phyloP scores from a whole-genome alignment of 2,797 vertebrate species.

The Telmatherina bonti region DNA sequence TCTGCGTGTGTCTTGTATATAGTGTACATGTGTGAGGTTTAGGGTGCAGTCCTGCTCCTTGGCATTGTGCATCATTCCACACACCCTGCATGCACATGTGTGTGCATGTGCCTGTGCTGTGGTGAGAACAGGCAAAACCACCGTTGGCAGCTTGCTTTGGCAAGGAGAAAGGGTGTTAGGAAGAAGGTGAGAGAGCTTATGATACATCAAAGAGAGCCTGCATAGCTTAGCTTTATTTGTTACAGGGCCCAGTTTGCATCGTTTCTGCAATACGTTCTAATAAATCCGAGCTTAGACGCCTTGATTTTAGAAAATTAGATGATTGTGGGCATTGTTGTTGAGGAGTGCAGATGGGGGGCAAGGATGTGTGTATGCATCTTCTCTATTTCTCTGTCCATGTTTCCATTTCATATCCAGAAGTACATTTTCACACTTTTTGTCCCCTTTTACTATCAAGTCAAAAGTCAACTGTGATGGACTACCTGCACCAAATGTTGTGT shows the following conservation, averaged over 20 bases:
- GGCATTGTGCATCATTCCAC: conserved; percentile 30
- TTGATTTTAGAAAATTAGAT: conserved; percentile 32
- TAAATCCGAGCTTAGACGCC: conserved; percentile 54
- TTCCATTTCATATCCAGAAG: conserved; percentile 7
- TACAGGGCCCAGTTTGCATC: conserved; percentile 57
- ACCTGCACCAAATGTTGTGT: neutral
- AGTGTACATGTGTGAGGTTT: conserved; percentile 20
- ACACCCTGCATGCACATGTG: conserved; percentile 16
- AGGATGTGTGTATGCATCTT: conserved; percentile 34
- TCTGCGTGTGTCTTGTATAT: conserved; percentile 35
- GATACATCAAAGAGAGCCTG: conserved; percentile 71
- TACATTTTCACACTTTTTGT: conserved; percentile 1
- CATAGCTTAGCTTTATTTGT: conserved; percentile 67
- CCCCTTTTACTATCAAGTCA: conserved; percentile 37
- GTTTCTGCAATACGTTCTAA: conserved; percentile 41
- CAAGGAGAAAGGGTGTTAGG: conserved; percentile 16
- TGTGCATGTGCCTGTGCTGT: conserved; percentile 42
- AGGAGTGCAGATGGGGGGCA: neutral
- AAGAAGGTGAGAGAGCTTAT: conserved; percentile 53
- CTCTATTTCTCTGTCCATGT: conserved; percentile 20
- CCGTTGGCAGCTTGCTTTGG: conserved; percentile 57
- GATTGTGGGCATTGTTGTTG: conserved; percentile 18
- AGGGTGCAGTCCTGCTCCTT: conserved; percentile 36
- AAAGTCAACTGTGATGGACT: neutral
- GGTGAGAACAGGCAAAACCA: conserved; percentile 58